Percentiles rank a stretch among this genome's conserved stretches.
phyloP scores from a whole-genome alignment of 2,797 vertebrate species.

The Lithobates pipiens region DNA sequence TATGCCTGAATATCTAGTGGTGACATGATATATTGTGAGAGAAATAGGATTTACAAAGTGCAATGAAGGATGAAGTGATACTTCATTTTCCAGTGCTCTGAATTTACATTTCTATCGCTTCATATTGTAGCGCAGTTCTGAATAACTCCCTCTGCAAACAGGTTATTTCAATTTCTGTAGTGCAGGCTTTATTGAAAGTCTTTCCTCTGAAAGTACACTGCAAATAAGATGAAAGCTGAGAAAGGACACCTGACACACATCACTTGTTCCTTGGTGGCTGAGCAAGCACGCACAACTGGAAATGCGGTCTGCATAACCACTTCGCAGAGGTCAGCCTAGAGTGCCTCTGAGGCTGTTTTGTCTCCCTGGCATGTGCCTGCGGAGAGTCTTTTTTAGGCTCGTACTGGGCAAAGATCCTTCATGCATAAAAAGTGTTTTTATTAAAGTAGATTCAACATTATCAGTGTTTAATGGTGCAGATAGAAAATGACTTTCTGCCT shows the following conservation, averaged over 20 bases:
- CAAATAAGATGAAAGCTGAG: slow-evolving; percentile 32
- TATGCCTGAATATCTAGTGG: slow-evolving; percentile 58
- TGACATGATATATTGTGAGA: slow-evolving; percentile 57
- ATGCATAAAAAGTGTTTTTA: slow-evolving; percentile 10
- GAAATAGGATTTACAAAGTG: slow-evolving; percentile 61
- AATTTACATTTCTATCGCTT: slow-evolving; percentile 59
- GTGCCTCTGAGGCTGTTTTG: background rate
- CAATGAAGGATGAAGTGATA: slow-evolving; percentile 63
- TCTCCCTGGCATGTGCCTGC: background rate
- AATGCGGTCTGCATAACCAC: background rate
- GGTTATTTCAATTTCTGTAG: slow-evolving; percentile 57
- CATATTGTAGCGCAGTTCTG: slow-evolving; percentile 54
- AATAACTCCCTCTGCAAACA: slow-evolving; percentile 60
- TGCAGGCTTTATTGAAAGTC: slow-evolving; percentile 45
- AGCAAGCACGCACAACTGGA: background rate
- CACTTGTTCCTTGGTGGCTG: background rate
- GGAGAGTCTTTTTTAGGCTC: background rate
- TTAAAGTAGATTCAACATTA: slow-evolving; percentile 10
- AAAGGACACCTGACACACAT: slow-evolving; percentile 9
- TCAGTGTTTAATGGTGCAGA: slow-evolving; percentile 2
- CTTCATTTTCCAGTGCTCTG: slow-evolving; percentile 60
- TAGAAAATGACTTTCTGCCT: background rate
- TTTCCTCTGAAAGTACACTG: slow-evolving; percentile 29
- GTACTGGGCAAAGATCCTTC: background rate
- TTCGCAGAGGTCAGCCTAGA: background rate